Evolutionary conservation across 2,113 vertebrate species (phyloP), one percentile per base, ranked within the genome.

Genomic region (Aleadryas rufinucha): DNA sequence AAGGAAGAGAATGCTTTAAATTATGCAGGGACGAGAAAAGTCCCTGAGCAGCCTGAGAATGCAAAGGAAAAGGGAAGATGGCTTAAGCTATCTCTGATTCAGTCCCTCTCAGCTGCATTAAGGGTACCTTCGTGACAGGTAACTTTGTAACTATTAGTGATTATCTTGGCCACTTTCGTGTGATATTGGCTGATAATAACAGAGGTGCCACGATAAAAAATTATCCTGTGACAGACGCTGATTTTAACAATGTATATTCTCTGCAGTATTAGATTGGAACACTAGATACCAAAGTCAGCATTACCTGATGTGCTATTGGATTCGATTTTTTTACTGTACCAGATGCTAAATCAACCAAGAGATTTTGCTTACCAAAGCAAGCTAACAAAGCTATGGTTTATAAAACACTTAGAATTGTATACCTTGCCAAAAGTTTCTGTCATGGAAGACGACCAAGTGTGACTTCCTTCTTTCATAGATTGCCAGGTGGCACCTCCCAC

Each of bases 381-480:
- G 42, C 76, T 86, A 92, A 59, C 49, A 94, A 93, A 97, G 49
- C 42, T 84, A 80, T 24, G 13, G 49, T 88, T 94, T 82, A 77
- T 71, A 95, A 97, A 96, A 70, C 77, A 78, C 37, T 89, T 69
- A 63, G 74, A 86, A 76, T 3, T 47, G 19, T 57, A 33, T 82
- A 63, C 74, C 65, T 35, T 86, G 78, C 78, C 37, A 76, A 74
- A 84, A 80, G 57, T 69, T 83, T 94, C 59, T 53, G 42, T 35
- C 65, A 45, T 33, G 39, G 50, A 66, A 72, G 60, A 47, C 44
- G 1, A 71, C 23, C 37, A 59, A 64, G n/a, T 87, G 49, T 89
- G 79, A 33, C 69, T 93, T 78, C 70, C 77, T 84, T 84, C 30
- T 87, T 84, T 89, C 69, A 35, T n/a, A 60, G 56, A 54, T 77